Conservation (phyloP, 2,797 vertebrate genomes). For the Malurus leucopterus region DNA sequence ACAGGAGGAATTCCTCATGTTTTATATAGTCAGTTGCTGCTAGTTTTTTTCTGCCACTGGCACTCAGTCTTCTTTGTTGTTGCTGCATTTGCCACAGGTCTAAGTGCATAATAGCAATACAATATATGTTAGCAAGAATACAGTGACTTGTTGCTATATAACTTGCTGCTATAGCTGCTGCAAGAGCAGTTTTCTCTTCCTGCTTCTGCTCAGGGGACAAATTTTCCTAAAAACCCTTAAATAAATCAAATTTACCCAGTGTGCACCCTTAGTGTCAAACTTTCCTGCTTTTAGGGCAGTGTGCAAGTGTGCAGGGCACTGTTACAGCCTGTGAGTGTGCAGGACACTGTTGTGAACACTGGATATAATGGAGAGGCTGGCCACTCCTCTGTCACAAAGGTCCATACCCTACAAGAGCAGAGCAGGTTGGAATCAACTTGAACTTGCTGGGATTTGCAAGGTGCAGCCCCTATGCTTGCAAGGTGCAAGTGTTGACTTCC, state of each 20-base stretch:
- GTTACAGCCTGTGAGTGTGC: background rate
- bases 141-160: background rate
- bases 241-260: background rate
- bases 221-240: background rate
- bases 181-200: conserved; percentile 2
- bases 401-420: fast-evolving
- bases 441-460: background rate
- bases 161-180: background rate
- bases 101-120: background rate
- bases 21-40: background rate
- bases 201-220: background rate
- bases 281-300: background rate
- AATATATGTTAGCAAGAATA: background rate
- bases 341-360: background rate
- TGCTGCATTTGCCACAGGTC: background rate
- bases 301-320: background rate
- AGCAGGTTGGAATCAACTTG: background rate
- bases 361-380: background rate
- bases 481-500: background rate
- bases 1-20: background rate
- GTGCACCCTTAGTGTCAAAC: background rate
- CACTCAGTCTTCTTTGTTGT: background rate
- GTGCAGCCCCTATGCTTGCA: background rate
- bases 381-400: background rate
- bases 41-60: background rate